phyloP scores from a whole-genome alignment of 2,113 vertebrate species.

The Lepidothrix coronata region DNA sequence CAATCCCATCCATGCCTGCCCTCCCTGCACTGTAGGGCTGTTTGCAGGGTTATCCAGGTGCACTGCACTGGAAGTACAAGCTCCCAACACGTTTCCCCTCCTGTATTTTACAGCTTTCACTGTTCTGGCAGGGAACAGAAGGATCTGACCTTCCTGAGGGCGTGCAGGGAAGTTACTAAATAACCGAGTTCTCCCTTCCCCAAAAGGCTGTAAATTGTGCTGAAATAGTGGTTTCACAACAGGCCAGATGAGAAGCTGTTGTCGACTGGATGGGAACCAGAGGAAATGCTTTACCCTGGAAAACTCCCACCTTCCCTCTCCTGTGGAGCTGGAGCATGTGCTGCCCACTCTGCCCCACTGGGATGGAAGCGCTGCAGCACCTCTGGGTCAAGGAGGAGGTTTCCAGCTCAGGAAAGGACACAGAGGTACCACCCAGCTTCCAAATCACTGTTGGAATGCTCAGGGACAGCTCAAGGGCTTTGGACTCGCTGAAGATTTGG shows the following conservation, averaged over 20 bases:
- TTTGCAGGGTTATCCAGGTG: constrained; percentile 4
- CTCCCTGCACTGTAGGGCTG: background rate
- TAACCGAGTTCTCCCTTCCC: constrained; percentile 63
- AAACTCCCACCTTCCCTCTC: background rate
- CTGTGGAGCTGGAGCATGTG: background rate
- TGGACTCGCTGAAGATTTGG: background rate
- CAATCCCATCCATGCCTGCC: background rate
- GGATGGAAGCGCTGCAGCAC: background rate
- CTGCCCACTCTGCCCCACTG: background rate
- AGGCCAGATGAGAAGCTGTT: constrained; percentile 64
- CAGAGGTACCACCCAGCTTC: background rate
- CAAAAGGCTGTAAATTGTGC: constrained; percentile 71
- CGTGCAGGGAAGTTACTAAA: constrained; percentile 65
- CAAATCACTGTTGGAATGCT: accelerated
- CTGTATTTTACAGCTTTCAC: constrained; percentile 42
- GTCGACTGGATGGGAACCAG: constrained; percentile 17
- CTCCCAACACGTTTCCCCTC: background rate
- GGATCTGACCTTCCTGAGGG: constrained; percentile 62
- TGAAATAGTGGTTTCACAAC: constrained; percentile 62
- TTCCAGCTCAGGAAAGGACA: background rate
- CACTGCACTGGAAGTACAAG: background rate
- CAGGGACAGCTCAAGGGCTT: background rate
- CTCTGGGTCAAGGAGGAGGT: accelerated
- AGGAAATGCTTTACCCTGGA: constrained; percentile 20
- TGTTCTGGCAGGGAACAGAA: constrained; percentile 56